phyloP scores from a whole-genome alignment of 2,797 vertebrate species.

The Schizopygopsis pylzovi region DNA sequence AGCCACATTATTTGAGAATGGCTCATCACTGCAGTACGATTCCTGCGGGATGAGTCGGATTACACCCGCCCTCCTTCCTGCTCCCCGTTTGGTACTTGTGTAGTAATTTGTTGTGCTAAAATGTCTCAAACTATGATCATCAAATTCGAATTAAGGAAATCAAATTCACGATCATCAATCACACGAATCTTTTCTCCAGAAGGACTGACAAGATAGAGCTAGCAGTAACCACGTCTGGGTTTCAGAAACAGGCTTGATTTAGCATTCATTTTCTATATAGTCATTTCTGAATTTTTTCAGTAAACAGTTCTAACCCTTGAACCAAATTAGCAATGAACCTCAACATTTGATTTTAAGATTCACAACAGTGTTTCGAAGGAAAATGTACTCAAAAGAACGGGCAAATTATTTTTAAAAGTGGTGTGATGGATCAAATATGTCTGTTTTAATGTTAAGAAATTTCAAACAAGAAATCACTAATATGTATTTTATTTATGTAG shows the following conservation, averaged over 20 bases:
- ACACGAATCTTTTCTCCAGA: background rate
- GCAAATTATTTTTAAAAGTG: background rate
- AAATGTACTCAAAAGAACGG: background rate
- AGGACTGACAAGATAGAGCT: background rate
- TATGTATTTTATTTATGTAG: background rate
- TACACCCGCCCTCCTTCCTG: conserved; percentile 21
- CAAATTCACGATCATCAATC: conserved; percentile 12
- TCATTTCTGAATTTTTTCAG: background rate
- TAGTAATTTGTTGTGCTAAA: conserved; percentile 19
- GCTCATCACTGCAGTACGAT: background rate
- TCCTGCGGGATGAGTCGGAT: conserved; percentile 11
- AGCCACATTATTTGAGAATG: conserved; percentile 24
- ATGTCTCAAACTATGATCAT: conserved; percentile 20
- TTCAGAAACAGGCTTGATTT: background rate
- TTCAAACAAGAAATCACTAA: background rate
- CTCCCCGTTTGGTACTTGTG: background rate
- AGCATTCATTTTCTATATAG: background rate
- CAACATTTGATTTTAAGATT: conserved; percentile 11
- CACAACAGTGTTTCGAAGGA: background rate
- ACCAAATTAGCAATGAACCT: background rate
- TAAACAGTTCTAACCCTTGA: background rate
- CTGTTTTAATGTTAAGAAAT: background rate
- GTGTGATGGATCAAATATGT: background rate
- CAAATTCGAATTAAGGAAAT: conserved; percentile 14
- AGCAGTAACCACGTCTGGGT: background rate